Evolutionary conservation across 2,113 vertebrate genomes (phyloP).

Genomic region (Prunella himalayana): DNA sequence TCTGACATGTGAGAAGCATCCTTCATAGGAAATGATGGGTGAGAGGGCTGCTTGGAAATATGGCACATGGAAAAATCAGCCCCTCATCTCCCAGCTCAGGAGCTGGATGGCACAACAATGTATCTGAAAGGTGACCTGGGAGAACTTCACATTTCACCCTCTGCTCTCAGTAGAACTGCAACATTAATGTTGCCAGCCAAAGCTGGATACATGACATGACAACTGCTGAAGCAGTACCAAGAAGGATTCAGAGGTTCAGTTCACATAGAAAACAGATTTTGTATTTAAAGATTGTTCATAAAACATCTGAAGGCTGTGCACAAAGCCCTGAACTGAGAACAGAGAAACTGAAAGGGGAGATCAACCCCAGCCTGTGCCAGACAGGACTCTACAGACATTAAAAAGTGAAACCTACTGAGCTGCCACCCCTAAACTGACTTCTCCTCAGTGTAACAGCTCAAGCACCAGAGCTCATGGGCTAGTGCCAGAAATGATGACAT

Average conservation of each 20-base stretch:
- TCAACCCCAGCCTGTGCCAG: not conserved
- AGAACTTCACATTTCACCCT: not conserved
- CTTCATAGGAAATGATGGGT: not conserved
- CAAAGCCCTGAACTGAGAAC: not conserved
- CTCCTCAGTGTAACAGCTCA: not conserved
- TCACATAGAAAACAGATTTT: not conserved
- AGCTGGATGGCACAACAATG: not conserved
- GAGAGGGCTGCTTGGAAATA: not conserved
- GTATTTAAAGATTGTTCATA: not conserved
- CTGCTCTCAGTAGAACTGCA: not conserved
- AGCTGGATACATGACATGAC: not conserved
- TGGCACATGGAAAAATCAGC: fast-evolving
- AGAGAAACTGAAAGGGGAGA: not conserved
- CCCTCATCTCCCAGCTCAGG: not conserved
- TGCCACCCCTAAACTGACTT: not conserved
- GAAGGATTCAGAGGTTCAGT: not conserved
- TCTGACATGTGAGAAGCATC: not conserved
- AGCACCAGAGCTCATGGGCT: not conserved
- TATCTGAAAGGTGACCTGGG: not conserved
- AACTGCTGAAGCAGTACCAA: not conserved
- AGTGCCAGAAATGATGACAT: not conserved
- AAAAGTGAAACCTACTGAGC: not conserved
- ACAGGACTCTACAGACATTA: not conserved
- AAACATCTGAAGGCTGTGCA: not conserved
- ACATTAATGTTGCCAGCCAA: not conserved